Conservation (phyloP, 2,113 vertebrate species). For the Oceanites oceanicus region DNA sequence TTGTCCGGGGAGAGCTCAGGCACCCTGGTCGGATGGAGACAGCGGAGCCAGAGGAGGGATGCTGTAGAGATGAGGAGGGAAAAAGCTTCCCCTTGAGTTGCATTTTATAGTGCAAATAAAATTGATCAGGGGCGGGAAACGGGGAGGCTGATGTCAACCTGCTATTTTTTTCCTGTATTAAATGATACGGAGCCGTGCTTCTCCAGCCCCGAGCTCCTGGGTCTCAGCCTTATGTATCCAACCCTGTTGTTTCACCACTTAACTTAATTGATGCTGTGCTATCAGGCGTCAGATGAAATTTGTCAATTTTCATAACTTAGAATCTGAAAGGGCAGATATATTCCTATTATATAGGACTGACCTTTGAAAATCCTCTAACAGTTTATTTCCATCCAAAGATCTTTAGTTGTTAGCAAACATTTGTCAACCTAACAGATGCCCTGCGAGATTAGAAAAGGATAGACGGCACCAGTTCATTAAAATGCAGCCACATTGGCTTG, state of each 20-base stretch:
- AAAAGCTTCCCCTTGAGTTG: background rate
- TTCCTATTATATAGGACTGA: background rate
- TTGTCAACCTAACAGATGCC: background rate
- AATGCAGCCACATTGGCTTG: background rate
- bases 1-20: background rate
- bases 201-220: background rate
- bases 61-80: background rate
- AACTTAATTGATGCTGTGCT: background rate
- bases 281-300: background rate
- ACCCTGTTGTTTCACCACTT: background rate
- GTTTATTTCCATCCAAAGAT: background rate
- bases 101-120: background rate
- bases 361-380: background rate
- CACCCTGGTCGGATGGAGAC: background rate
- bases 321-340: background rate
- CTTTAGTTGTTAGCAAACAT: background rate
- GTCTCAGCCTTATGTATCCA: background rate
- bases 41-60: fast-evolving
- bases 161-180: background rate
- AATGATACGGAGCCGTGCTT: background rate
- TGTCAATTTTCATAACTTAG: background rate
- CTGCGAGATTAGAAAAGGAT: background rate
- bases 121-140: fast-evolving
- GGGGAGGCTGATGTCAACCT: background rate
- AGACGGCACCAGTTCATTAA: background rate